A percentile compares a stretch with the other conserved stretches of the same genome.
phyloP scores from a whole-genome alignment of 1,140 invertebrate genomes.

The Caenorhabditis elegans region DNA sequence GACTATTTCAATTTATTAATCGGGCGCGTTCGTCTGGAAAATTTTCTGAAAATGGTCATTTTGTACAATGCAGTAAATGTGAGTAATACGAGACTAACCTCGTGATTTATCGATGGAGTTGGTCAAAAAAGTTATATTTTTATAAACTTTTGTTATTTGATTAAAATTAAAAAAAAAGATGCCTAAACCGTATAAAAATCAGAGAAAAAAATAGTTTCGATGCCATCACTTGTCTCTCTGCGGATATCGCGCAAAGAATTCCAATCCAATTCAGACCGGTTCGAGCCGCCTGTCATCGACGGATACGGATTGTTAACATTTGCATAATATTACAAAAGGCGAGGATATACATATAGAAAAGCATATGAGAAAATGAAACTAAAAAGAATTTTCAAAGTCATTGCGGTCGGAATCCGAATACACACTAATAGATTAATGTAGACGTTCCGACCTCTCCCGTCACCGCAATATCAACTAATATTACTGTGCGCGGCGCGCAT shows the following conservation, averaged over 20 bases:
- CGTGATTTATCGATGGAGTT: too few relatives aligned
- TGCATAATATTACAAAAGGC: background rate
- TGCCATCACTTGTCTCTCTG: background rate
- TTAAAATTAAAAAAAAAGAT: too few relatives aligned
- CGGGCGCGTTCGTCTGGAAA: too few relatives aligned
- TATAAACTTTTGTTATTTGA: too few relatives aligned
- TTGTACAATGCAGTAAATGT: too few relatives aligned
- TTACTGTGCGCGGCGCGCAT: background rate
- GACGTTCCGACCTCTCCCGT: background rate
- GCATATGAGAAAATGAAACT: background rate
- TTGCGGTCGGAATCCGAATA: background rate
- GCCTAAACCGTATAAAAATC: too few relatives aligned
- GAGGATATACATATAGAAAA: background rate
- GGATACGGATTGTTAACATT: slow-evolving; percentile 27
- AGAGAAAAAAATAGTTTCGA: too few relatives aligned
- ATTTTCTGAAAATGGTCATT: too few relatives aligned
- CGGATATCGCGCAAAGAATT: too few relatives aligned
- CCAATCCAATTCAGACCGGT: slow-evolving; percentile 12
- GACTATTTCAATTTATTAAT: too few relatives aligned
- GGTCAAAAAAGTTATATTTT: too few relatives aligned
- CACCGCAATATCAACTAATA: slow-evolving; percentile 15
- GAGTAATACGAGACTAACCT: too few relatives aligned
- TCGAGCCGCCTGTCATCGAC: background rate
- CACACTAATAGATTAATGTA: slow-evolving; percentile 2
- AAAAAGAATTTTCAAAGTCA: background rate